phyloP scores from a whole-genome alignment of 2,888 invertebrate species.

The Neelides folsomi region DNA sequence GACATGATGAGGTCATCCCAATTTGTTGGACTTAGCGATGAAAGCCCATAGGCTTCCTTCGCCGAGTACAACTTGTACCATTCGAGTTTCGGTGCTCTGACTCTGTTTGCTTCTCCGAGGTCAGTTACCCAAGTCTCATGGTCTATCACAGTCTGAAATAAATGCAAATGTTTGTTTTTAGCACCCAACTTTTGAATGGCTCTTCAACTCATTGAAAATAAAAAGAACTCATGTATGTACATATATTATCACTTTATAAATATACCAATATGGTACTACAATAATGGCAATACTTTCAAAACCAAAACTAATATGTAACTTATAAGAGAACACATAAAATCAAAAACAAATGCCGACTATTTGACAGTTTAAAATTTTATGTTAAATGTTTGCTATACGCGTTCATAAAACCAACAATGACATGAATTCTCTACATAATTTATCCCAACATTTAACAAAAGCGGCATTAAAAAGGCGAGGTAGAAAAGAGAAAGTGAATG shows the following conservation, averaged over 20 bases:
- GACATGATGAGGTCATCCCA: constrained; percentile 81
- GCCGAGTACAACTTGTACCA: constrained; percentile 86
- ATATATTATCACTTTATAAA: too few species aligned
- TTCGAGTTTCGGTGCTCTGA: constrained; percentile 43
- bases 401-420: neutral
- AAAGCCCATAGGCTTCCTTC: constrained; percentile 69
- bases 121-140: constrained; percentile 95
- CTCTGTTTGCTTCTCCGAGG: constrained; percentile 70
- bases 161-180: neutral
- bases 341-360: too few species aligned
- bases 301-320: too few species aligned
- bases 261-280: too few species aligned
- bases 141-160: constrained; percentile 66
- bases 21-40: constrained; percentile 68
- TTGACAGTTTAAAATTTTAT: too few species aligned
- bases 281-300: too few species aligned
- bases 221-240: too few species aligned
- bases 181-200: too few species aligned
- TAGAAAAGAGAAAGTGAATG: neutral
- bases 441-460: neutral
- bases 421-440: neutral
- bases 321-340: too few species aligned
- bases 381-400: neutral
- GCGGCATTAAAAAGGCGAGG: too few species aligned
- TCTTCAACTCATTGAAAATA: too few species aligned